Percentiles rank a stretch among this genome's conserved stretches.
These are phyloP conservation scores for Leptinotarsa lineolata DNA, from an alignment of 1,140 invertebrate genomes.

Conservation along the genomic window DNA sequence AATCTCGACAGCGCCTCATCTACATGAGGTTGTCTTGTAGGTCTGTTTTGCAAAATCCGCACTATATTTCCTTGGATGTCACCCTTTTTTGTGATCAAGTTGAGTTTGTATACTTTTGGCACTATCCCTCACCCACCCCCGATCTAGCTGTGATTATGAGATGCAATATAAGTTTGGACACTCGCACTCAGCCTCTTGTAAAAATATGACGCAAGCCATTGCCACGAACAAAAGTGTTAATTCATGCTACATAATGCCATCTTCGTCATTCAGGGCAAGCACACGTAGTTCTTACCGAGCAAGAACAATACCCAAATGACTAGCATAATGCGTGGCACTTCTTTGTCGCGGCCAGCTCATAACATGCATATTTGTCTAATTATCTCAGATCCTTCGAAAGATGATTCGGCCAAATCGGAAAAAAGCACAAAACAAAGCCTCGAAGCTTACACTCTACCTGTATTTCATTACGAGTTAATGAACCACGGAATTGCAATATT, in stretches of 20 bases:
- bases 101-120: too few relatives aligned
- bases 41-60: too few relatives aligned
- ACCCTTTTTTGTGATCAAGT: too few relatives aligned
- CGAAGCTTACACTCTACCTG: conserved; percentile 13
- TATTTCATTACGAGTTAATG: conserved; percentile 23
- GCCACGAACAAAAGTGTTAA: conserved; percentile 30
- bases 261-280: conserved; percentile 32
- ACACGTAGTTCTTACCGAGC: conserved; percentile 29
- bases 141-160: too few relatives aligned
- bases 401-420: conserved; percentile 33
- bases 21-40: too few relatives aligned
- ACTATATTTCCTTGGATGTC: too few relatives aligned
- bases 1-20: too few relatives aligned
- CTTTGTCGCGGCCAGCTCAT: conserved; percentile 29
- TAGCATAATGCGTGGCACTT: conserved; percentile 34
- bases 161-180: too few relatives aligned
- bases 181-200: not conserved
- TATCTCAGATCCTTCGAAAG: conserved; percentile 38
- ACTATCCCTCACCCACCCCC: too few relatives aligned
- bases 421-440: conserved; percentile 19
- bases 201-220: not conserved
- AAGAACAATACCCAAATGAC: conserved; percentile 42
- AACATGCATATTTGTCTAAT: conserved; percentile 44
- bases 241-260: conserved; percentile 39
- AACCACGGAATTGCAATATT: conserved; percentile 26